A percentile compares a stretch with the other conserved stretches of the same genome.
Conservation (phyloP, 2,797 vertebrate species). For the Epinephelus malabaricus region DNA sequence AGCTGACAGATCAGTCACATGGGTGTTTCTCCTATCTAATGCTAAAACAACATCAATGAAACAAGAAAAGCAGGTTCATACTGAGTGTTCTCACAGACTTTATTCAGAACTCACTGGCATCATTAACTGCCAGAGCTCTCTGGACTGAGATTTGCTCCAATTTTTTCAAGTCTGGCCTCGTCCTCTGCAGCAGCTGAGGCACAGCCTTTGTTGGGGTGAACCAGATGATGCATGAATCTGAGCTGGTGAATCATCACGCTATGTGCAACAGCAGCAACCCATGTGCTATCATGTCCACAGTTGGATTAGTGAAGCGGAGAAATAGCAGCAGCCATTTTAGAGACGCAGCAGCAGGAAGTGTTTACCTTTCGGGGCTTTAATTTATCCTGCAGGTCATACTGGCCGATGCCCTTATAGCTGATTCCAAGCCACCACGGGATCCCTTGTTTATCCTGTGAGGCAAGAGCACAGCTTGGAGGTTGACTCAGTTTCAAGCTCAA, state of each 20-base stretch:
- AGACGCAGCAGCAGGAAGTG: neutral
- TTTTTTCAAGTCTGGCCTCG: conserved; percentile 67
- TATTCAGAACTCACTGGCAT: neutral
- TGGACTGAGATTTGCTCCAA: conserved; percentile 2
- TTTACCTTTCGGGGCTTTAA: conserved; percentile 97
- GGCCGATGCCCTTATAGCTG: conserved; percentile 98
- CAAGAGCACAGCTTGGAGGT: conserved; percentile 34
- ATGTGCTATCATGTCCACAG: conserved; percentile 47
- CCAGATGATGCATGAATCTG: conserved; percentile 54
- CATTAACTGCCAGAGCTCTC: neutral
- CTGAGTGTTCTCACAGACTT: conserved; percentile 5
- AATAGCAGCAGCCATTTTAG: conserved; percentile 31
- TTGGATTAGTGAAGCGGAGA: conserved; percentile 29
- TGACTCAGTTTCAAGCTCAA: conserved; percentile 36
- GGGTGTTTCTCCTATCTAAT: conserved; percentile 56
- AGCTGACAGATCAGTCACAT: conserved; percentile 52
- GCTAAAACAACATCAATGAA: conserved; percentile 41
- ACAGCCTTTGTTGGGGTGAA: conserved; percentile 45
- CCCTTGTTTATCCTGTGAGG: conserved; percentile 96
- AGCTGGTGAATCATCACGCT: conserved; percentile 67
- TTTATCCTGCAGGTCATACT: conserved; percentile 98
- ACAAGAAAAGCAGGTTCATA: conserved; percentile 66
- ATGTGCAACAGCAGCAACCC: conserved; percentile 40
- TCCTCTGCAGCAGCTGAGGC: conserved; percentile 52
- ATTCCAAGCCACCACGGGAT: conserved; percentile 99